Conservation (phyloP, 2,113 vertebrate species). For the Ibidorhyncha struthersii region DNA sequence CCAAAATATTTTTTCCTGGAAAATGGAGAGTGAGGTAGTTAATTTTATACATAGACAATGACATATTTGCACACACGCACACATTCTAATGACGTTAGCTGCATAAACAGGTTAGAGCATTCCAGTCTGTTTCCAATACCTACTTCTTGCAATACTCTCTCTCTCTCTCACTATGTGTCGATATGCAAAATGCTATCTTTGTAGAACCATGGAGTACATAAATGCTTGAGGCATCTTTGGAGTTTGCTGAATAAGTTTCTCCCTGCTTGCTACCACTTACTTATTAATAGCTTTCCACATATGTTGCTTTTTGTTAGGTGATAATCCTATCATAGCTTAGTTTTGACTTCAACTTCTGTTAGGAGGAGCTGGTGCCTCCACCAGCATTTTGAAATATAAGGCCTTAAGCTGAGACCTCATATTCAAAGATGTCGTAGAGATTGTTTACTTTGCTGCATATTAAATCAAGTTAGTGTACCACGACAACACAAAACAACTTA, state of each 20-base stretch:
- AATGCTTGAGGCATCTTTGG: neutral
- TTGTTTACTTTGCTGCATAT: neutral
- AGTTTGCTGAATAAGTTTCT: neutral
- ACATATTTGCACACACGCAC: neutral
- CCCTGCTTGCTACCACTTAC: neutral
- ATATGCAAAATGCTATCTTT: conserved; percentile 10
- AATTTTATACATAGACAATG: neutral
- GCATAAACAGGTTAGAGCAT: neutral
- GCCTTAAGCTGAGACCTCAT: neutral
- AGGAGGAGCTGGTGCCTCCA: neutral
- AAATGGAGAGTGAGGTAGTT: conserved; percentile 76
- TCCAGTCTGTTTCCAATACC: conserved; percentile 44
- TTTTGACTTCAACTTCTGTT: neutral
- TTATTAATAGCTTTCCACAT: neutral
- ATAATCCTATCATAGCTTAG: neutral
- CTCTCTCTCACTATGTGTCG: neutral
- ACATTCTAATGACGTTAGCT: neutral
- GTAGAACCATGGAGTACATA: neutral
- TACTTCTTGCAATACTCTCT: neutral
- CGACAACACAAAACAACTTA: neutral
- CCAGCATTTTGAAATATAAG: neutral
- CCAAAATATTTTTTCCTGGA: conserved; percentile 17
- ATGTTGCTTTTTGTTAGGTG: neutral
- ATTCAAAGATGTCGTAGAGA: neutral
- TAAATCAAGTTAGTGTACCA: neutral